These are phyloP conservation scores for Beroe forskalii DNA, from an alignment of 37 sponge, comb jelly and placozoan genomes.

Conservation along the genomic window DNA sequence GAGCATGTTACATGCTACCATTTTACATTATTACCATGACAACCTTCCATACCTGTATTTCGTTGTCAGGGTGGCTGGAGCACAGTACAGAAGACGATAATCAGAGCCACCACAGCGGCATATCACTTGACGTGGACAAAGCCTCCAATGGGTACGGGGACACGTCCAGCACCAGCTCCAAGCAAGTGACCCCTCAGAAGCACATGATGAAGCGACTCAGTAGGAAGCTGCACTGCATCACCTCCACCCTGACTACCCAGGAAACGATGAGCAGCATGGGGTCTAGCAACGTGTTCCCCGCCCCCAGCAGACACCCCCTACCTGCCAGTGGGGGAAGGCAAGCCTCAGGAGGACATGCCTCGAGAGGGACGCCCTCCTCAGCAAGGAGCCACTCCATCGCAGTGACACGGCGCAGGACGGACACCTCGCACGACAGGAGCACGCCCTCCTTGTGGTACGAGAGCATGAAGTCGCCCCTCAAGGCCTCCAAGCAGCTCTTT, in stretches of 20 bases:
- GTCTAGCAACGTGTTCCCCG: background rate
- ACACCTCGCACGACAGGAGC: background rate
- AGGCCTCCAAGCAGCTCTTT: constrained; percentile 11
- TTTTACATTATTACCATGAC: too few relatives aligned
- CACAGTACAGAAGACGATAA: background rate
- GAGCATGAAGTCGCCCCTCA: background rate
- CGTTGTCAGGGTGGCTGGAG: background rate
- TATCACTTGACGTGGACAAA: constrained; percentile 32
- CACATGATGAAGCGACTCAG: background rate
- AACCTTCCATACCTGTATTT: too few relatives aligned
- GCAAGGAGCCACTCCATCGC: background rate
- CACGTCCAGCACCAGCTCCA: constrained; percentile 46
- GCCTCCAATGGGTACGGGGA: background rate
- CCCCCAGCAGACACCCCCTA: background rate
- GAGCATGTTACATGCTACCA: too few relatives aligned
- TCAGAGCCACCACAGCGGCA: background rate
- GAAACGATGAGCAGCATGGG: background rate
- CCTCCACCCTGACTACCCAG: background rate
- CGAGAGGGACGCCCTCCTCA: background rate
- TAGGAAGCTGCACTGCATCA: background rate
- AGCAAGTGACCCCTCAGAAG: background rate
- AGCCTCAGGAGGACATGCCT: background rate
- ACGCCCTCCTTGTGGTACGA: constrained; percentile 61
- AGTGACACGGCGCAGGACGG: background rate
- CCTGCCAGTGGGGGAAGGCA: background rate